Conservation (phyloP, 2,888 invertebrate genomes). For the Lithophane socia region DNA sequence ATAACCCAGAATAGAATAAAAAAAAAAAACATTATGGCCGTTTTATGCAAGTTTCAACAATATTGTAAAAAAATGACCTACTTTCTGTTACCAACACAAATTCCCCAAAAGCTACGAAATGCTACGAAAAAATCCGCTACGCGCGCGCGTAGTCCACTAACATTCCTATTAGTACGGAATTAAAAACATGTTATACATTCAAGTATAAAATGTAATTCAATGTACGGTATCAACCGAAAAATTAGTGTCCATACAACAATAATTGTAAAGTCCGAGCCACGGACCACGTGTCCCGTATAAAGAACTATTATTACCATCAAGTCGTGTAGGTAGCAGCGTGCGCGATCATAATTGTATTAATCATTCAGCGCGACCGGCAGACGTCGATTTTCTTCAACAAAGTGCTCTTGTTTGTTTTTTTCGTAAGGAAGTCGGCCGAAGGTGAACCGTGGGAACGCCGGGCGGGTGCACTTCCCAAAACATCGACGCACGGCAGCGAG, state of each 20-base stretch:
- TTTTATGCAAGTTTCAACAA: slow-evolving; percentile 12
- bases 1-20: slow-evolving; percentile 25
- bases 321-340: slow-evolving; percentile 86
- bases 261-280: slow-evolving; percentile 67
- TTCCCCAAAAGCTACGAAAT: slow-evolving; percentile 51
- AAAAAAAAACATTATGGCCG: background rate
- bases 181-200: slow-evolving; percentile 54
- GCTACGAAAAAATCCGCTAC: slow-evolving; percentile 59
- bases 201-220: slow-evolving; percentile 65
- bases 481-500: slow-evolving; percentile 90
- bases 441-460: slow-evolving; percentile 90
- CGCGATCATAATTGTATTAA: slow-evolving; percentile 90
- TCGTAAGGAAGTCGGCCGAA: slow-evolving; percentile 90
- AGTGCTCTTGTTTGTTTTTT: slow-evolving; percentile 91
- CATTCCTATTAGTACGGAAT: slow-evolving; percentile 42
- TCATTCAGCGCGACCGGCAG: slow-evolving; percentile 90
- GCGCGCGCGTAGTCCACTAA: slow-evolving; percentile 47
- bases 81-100: slow-evolving; percentile 12
- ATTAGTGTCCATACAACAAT: slow-evolving; percentile 67
- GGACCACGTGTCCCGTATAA: slow-evolving; percentile 88
- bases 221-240: slow-evolving; percentile 71
- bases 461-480: slow-evolving; percentile 91
- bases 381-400: slow-evolving; percentile 91
- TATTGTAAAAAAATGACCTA: background rate
- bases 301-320: slow-evolving; percentile 86